Conservation (phyloP, 2,888 invertebrate genomes). For the Drosophila rubida region DNA sequence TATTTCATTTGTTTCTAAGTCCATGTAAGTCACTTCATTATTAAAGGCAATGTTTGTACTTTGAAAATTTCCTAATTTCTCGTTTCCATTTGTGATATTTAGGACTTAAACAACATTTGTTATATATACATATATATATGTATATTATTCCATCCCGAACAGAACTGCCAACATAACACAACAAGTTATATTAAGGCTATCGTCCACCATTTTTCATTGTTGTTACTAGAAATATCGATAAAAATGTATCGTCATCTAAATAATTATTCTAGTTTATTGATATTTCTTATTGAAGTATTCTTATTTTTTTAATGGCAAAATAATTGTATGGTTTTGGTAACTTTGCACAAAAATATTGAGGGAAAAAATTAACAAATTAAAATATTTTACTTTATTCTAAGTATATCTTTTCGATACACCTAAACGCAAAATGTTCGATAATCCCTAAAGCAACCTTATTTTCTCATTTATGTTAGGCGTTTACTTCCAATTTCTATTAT, state of each 20-base stretch:
- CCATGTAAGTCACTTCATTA: slow-evolving; percentile 43
- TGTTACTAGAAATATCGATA: slow-evolving; percentile 19
- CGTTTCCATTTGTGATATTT: slow-evolving; percentile 30
- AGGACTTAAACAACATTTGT: slow-evolving; percentile 61
- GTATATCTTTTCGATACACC: not conserved
- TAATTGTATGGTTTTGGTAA: not conserved
- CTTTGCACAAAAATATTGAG: not conserved
- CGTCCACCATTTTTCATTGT: slow-evolving; percentile 13
- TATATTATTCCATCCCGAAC: slow-evolving; percentile 62
- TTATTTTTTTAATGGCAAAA: not conserved
- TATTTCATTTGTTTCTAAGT: slow-evolving; percentile 30
- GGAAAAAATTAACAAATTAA: not conserved
- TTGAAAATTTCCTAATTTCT: slow-evolving; percentile 28
- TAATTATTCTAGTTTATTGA: not conserved
- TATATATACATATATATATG: slow-evolving; percentile 57
- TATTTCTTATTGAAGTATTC: not conserved
- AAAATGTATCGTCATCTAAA: not conserved
- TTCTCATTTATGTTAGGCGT: not conserved
- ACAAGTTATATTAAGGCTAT: slow-evolving; percentile 50
- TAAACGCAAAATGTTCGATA: not conserved
- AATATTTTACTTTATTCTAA: no score
- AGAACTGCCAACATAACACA: slow-evolving; percentile 74
- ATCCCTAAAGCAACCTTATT: not conserved
- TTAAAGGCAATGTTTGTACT: slow-evolving; percentile 28
- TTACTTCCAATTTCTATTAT: not conserved